These are phyloP conservation scores for Dolichotis patagonum DNA, from an alignment of 2,113 vertebrate species.

Conservation along the genomic window DNA sequence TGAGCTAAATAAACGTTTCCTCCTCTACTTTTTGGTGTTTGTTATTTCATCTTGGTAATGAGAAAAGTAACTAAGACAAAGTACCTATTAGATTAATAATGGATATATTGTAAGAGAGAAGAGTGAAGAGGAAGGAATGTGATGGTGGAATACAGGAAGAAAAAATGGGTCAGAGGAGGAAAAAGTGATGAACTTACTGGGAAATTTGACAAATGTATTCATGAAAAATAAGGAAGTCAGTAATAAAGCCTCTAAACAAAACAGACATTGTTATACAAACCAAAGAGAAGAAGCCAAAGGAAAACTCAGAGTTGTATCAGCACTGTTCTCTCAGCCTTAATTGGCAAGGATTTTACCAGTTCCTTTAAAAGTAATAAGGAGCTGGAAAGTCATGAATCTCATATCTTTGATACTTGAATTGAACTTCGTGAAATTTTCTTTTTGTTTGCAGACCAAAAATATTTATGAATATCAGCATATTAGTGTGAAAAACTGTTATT, in stretches of 20 bases:
- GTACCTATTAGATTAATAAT: background rate
- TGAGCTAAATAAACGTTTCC: background rate
- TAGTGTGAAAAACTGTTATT: background rate
- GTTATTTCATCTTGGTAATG: background rate
- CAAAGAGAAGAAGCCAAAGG: background rate
- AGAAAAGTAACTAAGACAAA: background rate
- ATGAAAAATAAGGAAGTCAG: background rate
- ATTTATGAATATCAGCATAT: background rate
- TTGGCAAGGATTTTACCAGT: background rate
- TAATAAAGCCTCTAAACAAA: background rate
- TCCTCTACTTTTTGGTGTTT: background rate
- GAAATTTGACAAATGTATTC: background rate
- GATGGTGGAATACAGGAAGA: background rate
- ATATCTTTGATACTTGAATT: background rate
- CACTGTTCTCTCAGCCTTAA: background rate
- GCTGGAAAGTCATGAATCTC: background rate
- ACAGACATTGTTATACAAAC: background rate
- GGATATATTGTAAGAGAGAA: background rate
- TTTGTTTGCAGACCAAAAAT: background rate
- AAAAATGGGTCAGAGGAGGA: background rate
- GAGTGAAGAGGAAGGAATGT: background rate
- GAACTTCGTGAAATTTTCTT: background rate
- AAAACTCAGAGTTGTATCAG: background rate
- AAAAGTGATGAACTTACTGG: background rate
- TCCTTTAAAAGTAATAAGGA: background rate